Conservation (phyloP, 2,113 vertebrate species). For the Amphilophus citrinellus region DNA sequence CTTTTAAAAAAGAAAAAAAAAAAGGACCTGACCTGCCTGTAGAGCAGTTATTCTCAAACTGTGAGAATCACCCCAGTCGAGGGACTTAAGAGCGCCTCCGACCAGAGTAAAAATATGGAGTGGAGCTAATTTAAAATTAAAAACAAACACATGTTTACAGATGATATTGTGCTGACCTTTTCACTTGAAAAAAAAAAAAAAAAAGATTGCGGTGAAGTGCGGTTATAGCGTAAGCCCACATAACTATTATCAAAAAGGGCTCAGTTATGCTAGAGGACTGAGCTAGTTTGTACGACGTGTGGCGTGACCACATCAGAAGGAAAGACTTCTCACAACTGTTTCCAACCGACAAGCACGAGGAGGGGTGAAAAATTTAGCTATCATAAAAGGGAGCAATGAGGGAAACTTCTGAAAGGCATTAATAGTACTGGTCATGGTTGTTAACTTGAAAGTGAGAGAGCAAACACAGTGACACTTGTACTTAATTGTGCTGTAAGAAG, state of each 20-base stretch:
- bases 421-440: background rate
- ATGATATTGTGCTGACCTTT: background rate
- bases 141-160: background rate
- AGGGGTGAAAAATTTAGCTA: background rate
- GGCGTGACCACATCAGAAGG: background rate
- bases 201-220: background rate
- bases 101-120: no score
- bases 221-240: background rate
- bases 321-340: background rate
- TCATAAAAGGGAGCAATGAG: background rate
- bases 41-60: no score
- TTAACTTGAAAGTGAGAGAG: conserved; percentile 6
- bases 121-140: no score
- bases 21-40: background rate
- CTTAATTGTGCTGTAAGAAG: background rate
- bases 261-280: background rate
- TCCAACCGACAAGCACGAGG: background rate
- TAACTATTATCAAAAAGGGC: background rate
- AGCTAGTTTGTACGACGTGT: background rate
- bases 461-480: background rate
- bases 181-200: background rate
- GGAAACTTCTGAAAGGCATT: background rate
- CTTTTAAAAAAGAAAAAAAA: background rate
- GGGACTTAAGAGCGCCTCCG: no score
- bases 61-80: no score